These are phyloP conservation scores for Brachynemurus nebulosus DNA, from an alignment of 2,888 invertebrate species.

Conservation along the genomic window DNA sequence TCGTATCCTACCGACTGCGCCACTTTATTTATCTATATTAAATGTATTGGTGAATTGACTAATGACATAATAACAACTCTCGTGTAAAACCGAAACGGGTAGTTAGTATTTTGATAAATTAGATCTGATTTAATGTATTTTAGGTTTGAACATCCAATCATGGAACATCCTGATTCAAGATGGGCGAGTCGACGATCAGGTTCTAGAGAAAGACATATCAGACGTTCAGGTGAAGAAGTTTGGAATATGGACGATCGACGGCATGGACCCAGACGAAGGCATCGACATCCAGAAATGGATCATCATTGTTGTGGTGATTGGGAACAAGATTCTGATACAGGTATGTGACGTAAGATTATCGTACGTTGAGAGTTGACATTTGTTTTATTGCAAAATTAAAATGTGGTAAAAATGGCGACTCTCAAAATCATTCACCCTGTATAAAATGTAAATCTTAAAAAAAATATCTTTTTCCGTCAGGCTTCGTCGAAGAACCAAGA, in stretches of 20 bases:
- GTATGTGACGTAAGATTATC: too few relatives aligned
- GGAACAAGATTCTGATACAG: constrained; percentile 36
- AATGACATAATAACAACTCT: too few relatives aligned
- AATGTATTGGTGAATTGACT: too few relatives aligned
- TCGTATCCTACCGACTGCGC: too few relatives aligned
- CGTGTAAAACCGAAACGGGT: too few relatives aligned
- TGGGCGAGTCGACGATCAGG: constrained; percentile 30
- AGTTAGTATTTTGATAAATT: too few relatives aligned
- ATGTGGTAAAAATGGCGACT: too few relatives aligned
- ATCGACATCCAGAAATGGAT: constrained; percentile 22
- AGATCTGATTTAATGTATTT: constrained; percentile 11
- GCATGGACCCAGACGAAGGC: constrained; percentile 27
- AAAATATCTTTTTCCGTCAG: constrained; percentile 23
- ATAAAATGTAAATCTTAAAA: too few relatives aligned
- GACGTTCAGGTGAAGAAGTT: constrained; percentile 25
- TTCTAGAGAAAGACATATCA: constrained; percentile 27
- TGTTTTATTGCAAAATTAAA: too few relatives aligned
- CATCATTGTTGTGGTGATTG: constrained; percentile 36
- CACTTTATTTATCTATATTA: too few relatives aligned
- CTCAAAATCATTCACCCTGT: too few relatives aligned
- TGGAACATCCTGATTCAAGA: constrained; percentile 19
- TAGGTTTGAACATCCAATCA: constrained; percentile 32
- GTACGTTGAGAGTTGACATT: too few relatives aligned
- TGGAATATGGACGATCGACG: constrained; percentile 18
- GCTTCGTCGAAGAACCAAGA: constrained; percentile 33